Percentiles rank a stretch among this genome's conserved stretches.
These are phyloP conservation scores for Cheilosia vulpina DNA, from an alignment of 2,888 invertebrate species.

Conservation along the genomic window DNA sequence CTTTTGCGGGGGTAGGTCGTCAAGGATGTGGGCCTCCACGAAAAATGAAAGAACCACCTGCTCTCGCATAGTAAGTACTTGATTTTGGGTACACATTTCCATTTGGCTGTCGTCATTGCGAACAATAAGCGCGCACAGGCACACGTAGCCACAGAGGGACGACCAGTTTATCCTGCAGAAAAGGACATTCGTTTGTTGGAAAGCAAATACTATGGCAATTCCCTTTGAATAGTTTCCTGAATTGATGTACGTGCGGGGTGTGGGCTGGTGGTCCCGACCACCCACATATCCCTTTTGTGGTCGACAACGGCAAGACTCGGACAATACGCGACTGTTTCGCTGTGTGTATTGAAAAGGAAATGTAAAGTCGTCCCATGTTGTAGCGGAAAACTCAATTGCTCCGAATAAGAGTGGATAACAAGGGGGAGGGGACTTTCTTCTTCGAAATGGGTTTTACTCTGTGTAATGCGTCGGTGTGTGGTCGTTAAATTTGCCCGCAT, in stretches of 20 bases:
- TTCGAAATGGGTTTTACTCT: conserved; percentile 32
- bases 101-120: not conserved
- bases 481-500: conserved; percentile 72
- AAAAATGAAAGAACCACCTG: conserved; percentile 50
- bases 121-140: conserved; percentile 20
- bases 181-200: conserved; percentile 51
- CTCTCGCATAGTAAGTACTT: conserved; percentile 56
- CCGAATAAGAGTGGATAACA: conserved; percentile 59
- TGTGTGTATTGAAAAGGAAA: conserved; percentile 40
- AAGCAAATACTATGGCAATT: conserved; percentile 56
- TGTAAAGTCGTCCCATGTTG: conserved; percentile 59
- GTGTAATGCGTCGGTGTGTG: conserved; percentile 29
- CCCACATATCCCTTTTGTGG: conserved; percentile 40
- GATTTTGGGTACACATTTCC: conserved; percentile 28
- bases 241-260: not conserved
- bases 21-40: not conserved
- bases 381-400: conserved; percentile 73
- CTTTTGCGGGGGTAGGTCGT: not conserved
- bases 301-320: conserved; percentile 39
- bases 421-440: conserved; percentile 25
- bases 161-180: conserved; percentile 27
- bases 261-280: conserved; percentile 2
- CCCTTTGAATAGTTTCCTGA: conserved; percentile 53
- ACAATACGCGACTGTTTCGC: conserved; percentile 28
- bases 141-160: conserved; percentile 8